Conservation (phyloP, 2,888 invertebrate genomes). For the Pseudolycoriella hygida region DNA sequence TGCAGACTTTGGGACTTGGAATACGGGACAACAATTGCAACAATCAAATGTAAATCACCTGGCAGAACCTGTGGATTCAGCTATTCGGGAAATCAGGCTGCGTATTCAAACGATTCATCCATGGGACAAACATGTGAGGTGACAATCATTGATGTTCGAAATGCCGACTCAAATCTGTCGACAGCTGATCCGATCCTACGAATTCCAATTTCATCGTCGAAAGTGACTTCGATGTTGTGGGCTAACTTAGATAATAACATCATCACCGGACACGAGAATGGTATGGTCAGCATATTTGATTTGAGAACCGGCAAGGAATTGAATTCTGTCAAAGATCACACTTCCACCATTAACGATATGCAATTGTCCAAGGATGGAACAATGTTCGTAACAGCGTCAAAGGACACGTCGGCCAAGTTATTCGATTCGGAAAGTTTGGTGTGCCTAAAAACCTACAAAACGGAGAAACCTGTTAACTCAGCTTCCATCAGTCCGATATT, state of each 20-base stretch:
- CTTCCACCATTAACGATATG: conserved; percentile 84
- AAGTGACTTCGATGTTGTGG: conserved; percentile 89
- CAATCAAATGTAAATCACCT: conserved; percentile 64
- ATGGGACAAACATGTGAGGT: conserved; percentile 85
- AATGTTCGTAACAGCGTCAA: conserved; percentile 94
- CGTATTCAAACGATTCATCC: conserved; percentile 84
- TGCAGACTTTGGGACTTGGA: conserved; percentile 80
- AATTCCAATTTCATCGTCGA: conserved; percentile 62
- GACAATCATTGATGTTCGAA: conserved; percentile 68
- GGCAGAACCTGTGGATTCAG: conserved; percentile 86
- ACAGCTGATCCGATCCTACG: conserved; percentile 55
- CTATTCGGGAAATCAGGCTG: conserved; percentile 80
- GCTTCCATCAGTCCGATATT: conserved; percentile 89
- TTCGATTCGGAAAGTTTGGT: conserved; percentile 80
- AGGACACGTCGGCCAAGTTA: conserved; percentile 88
- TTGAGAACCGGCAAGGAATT: conserved; percentile 70
- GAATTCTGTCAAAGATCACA: conserved; percentile 64
- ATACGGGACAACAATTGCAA: conserved; percentile 60
- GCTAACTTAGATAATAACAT: conserved; percentile 82
- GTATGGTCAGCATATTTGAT: conserved; percentile 87
- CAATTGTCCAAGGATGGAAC: conserved; percentile 84
- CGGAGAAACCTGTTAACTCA: conserved; percentile 95
- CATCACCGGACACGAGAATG: conserved; percentile 88
- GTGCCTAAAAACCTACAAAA: conserved; percentile 87
- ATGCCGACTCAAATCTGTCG: conserved; percentile 49